Evolutionary conservation across 2,113 vertebrate genomes (phyloP), one percentile per base, ranked within the genome.

Genomic region (Mellivora capensis): DNA sequence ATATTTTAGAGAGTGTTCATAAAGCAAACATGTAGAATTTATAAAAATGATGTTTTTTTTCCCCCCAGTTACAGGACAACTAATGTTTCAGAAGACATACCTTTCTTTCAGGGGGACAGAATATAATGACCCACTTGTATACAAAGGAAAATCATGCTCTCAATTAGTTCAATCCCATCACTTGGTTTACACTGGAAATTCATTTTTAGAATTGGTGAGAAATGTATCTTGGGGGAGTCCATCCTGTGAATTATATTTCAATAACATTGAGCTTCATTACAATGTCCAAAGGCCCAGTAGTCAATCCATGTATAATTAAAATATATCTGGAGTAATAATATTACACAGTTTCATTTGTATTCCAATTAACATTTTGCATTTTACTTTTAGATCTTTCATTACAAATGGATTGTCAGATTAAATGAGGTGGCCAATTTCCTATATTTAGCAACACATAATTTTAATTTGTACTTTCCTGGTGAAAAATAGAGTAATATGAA

Each of bases 381-480:
- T 98, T 98, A 64, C 90, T 96, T 93, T 98, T 91, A 92, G 94
- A 96, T 96, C n/a, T 96, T 97, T 97, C 91, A 88, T 98, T 98
- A 96, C 20, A 98, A 98, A 95, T 95, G 90, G 89, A 77, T 72
- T 98, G 34, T 93, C 72, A 98, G 97, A 95, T 25, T 96, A 98
- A 98, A 97, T 85, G 82, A 98, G 95, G 91, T 97, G 25, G 71
- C n/a, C 98, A 93, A 29, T 82, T 97, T 96, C 74, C 94, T 96
- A 95, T 97, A 97, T 97, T 98, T 98, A 98, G 87, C 18, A 97
- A 91, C 29, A 88, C 95, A 23, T 93, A 97, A 98, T 97, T 98
- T 98, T 96, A 98, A 93, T 80, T 93, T 97, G 25, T 97, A 49
- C 52, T 98, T 98, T 96, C 37, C 81, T 97, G 42, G 59, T 94